Percentiles rank a stretch among this genome's conserved stretches.
Conservation (phyloP, 2,113 vertebrate genomes). For the Empidonax traillii region DNA sequence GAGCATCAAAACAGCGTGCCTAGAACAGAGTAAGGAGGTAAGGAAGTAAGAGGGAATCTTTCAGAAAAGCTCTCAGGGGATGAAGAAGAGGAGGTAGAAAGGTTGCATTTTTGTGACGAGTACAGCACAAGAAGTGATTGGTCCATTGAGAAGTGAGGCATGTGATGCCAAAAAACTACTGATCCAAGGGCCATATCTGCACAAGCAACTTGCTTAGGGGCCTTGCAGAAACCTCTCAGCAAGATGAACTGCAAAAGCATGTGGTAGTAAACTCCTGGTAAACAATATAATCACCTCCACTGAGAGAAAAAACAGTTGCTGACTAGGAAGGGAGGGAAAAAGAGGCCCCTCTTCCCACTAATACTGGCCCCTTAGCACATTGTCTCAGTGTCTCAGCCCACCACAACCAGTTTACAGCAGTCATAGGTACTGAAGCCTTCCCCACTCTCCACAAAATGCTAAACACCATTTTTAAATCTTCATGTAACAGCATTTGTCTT, state of each 20-base stretch:
- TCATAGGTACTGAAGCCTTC: neutral
- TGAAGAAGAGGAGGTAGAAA: neutral
- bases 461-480: neutral
- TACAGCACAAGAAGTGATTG: neutral
- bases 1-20: neutral
- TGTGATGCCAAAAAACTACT: neutral
- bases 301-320: neutral
- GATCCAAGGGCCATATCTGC: neutral
- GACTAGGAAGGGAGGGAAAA: neutral
- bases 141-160: neutral
- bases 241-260: neutral
- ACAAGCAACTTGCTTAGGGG: neutral
- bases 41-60: neutral
- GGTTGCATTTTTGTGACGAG: neutral
- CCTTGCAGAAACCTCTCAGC: neutral
- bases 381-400: neutral
- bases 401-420: neutral
- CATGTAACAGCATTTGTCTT: neutral
- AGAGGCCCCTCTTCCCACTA: neutral
- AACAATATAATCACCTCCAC: neutral
- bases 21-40: neutral
- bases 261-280: neutral
- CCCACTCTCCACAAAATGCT: neutral
- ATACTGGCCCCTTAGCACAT: neutral
- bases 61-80: accelerated